Percentiles rank a stretch among this genome's conserved stretches.
These are phyloP conservation scores for Crambe crambe DNA, from an alignment of 37 sponge, comb jelly and placozoan genomes.

Conservation along the genomic window DNA sequence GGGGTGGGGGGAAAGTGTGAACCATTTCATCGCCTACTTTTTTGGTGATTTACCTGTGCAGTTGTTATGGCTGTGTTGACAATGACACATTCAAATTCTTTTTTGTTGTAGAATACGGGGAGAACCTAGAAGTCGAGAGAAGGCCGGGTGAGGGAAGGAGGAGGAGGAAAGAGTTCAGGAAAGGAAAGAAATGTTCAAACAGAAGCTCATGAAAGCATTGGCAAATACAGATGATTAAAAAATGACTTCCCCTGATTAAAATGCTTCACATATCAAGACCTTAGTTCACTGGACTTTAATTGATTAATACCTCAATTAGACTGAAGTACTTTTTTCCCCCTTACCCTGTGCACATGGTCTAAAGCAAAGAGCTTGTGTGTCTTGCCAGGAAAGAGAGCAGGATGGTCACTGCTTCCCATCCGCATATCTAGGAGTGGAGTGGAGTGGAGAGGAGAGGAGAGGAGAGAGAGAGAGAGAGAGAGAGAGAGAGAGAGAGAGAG, in stretches of 20 bases:
- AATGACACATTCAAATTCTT: slow-evolving; percentile 28
- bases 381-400: slow-evolving; percentile 22
- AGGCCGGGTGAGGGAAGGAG: background rate
- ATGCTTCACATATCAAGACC: background rate
- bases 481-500: too few relatives aligned
- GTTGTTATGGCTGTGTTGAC: slow-evolving; percentile 30
- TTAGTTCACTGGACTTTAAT: background rate
- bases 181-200: background rate
- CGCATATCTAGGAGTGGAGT: slow-evolving; percentile 23
- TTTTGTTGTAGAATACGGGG: slow-evolving; percentile 23
- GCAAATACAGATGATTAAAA: too few relatives aligned
- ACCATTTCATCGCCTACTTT: too few relatives aligned
- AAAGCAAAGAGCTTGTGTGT: slow-evolving; percentile 49
- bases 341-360: slow-evolving; percentile 60
- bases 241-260: too few relatives aligned
- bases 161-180: slow-evolving; percentile 10
- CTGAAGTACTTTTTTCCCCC: background rate
- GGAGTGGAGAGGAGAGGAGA: background rate
- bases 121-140: slow-evolving; percentile 26
- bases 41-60: too few relatives aligned
- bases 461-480: too few relatives aligned
- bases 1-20: too few relatives aligned
- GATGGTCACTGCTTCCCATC: slow-evolving; percentile 31
- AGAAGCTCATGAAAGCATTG: background rate
- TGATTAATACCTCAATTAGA: background rate